Evolutionary conservation across 2,797 vertebrate genomes (phyloP), one percentile per base, ranked within the genome.

Genomic region (Sebastes taczanowskii): DNA sequence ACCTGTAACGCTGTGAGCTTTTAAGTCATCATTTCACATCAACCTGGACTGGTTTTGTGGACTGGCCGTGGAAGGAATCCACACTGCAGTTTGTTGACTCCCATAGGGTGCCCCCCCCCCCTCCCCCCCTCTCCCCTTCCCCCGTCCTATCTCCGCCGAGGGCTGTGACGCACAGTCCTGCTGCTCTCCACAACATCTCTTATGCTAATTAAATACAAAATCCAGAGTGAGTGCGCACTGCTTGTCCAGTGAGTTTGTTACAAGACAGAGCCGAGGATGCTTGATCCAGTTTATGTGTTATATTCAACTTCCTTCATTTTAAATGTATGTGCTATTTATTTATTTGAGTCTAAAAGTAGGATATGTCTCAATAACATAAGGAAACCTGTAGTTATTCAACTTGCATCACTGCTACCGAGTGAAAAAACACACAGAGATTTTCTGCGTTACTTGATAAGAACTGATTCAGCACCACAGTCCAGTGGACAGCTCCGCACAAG

Each of bases 91-190:
- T 92, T 92, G 92, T 91, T 92, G 89, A 93, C 91, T 95, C 93
- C 91, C 88, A 86, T 82, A 91, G 92, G 92, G 92, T 92, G 83
- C 84, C 80, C 90, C 93, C 27, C 27, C 5, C 5, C 25, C n/a
- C n/a, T n/a, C n/a, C 23, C 23, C 23, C 23, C 23, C 23, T 23
- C 84, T 63, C 4, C 11, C 84, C 74, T 66, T 23, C 23, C 83
- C 90, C 92, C 82, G 78, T 11, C n/a, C 85, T 65, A 42, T 78
- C 83, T 70, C 63, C 56, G n/a, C 70, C 27, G 42, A 66, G 74
- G 83, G 80, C 93, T 94, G 94, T 97, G 97, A 97, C 97, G 96
- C 96, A 95, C 94, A 49, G 80, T 85, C 86, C 92, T 90, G 94
- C 95, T 93, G 88, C 88, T 95, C 95, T 95, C 96, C 93, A 92